Evolutionary conservation across 2,113 vertebrate species (phyloP).

Genomic region (Tenrec ecaudatus): DNA sequence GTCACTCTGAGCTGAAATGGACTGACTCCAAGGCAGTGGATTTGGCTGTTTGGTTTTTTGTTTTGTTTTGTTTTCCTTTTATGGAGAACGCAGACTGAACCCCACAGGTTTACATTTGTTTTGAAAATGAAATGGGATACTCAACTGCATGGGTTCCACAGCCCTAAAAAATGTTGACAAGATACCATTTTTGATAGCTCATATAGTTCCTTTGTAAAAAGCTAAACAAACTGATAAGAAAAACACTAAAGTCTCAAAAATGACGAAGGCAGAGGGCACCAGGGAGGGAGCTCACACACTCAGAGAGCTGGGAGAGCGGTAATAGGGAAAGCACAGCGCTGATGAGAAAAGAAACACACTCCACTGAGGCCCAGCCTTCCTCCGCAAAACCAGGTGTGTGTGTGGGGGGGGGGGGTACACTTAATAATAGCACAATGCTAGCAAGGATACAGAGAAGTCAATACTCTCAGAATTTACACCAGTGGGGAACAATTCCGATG

Average conservation of each 20-base stretch:
- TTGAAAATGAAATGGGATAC: slow-evolving; percentile 35
- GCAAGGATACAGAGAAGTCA: background rate
- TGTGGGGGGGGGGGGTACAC: background rate
- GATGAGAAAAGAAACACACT: background rate
- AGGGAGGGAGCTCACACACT: background rate
- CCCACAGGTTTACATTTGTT: background rate
- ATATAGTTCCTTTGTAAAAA: slow-evolving; percentile 8
- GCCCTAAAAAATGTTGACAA: background rate
- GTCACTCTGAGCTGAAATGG: too few relatives aligned
- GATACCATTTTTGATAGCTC: background rate
- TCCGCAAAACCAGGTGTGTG: background rate
- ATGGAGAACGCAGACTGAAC: background rate
- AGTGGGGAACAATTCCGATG: background rate
- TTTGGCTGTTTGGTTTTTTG: too few relatives aligned
- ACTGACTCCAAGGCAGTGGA: too few relatives aligned
- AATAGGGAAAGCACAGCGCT: slow-evolving; percentile 11
- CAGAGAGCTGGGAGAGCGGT: background rate
- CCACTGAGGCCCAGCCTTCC: background rate
- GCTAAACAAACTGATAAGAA: slow-evolving; percentile 35
- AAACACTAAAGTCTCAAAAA: slow-evolving; percentile 28
- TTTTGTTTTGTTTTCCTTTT: too few relatives aligned
- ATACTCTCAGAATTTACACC: background rate
- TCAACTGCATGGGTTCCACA: background rate
- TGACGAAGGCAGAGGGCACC: background rate
- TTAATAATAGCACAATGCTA: background rate